These are phyloP conservation scores for Bradypodion ventrale DNA, from an alignment of 2,797 vertebrate species.

Conservation along the genomic window DNA sequence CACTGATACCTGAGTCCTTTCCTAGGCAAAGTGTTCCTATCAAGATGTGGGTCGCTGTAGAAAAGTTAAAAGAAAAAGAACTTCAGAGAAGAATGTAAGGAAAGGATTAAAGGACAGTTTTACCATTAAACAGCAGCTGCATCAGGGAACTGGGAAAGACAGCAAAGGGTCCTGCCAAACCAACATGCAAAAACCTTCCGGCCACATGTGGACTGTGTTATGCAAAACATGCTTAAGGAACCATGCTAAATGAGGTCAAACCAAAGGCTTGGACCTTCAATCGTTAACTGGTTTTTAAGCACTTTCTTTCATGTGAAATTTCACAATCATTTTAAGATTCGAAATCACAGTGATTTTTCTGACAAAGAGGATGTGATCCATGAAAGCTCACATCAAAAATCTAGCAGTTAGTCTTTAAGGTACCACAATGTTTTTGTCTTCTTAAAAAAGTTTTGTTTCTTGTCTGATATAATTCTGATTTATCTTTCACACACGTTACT, in stretches of 20 bases:
- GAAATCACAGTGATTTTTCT: conserved; percentile 2
- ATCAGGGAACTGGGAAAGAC: conserved; percentile 55
- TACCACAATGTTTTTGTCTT: no score
- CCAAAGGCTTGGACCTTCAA: background rate
- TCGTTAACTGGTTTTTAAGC: background rate
- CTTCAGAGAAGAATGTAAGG: conserved; percentile 72
- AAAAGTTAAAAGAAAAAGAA: conserved; percentile 84
- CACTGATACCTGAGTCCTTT: conserved; percentile 95
- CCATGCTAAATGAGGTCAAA: conserved; percentile 54
- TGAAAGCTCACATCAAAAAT: no score
- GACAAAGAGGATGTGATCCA: no score
- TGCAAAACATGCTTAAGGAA: conserved; percentile 46
- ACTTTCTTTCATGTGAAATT: background rate
- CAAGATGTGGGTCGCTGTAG: conserved; percentile 92
- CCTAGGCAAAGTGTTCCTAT: conserved; percentile 99
- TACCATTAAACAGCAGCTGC: conserved; percentile 50
- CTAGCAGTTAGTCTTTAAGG: no score
- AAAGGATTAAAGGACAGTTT: conserved; percentile 46
- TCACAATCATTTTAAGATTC: background rate
- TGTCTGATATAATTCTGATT: no score
- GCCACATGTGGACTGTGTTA: conserved; percentile 35
- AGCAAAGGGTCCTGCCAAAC: conserved; percentile 47
- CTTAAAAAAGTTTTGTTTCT: no score
- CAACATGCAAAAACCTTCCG: conserved; percentile 66
- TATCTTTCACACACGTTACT: conserved; percentile 25